Percentiles rank a stretch among this genome's conserved stretches.
Conservation (phyloP, 2,113 vertebrate genomes). For the Tinamus guttatus region DNA sequence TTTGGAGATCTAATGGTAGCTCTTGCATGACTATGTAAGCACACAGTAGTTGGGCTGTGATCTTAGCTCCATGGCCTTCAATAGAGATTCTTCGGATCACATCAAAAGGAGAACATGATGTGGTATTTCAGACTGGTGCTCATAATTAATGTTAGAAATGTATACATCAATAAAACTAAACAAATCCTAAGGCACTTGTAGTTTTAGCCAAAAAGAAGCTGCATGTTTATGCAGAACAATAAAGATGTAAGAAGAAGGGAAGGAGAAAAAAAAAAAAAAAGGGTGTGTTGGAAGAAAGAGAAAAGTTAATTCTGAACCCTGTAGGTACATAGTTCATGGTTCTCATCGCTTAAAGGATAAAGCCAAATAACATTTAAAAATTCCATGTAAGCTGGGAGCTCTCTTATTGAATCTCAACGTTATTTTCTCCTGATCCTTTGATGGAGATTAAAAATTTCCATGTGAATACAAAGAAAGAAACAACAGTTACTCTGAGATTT, state of each 20-base stretch:
- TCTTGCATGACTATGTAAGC: neutral
- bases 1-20: neutral
- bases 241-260: constrained; percentile 46
- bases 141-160: constrained; percentile 49
- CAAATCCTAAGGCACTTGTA: constrained; percentile 16
- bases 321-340: constrained; percentile 76
- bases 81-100: constrained; percentile 36
- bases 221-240: constrained; percentile 66
- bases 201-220: constrained; percentile 39
- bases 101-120: constrained; percentile 35
- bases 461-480: constrained; percentile 93
- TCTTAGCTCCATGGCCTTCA: neutral
- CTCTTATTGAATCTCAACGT: constrained; percentile 79
- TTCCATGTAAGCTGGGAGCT: constrained; percentile 80
- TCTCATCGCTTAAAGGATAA: constrained; percentile 80
- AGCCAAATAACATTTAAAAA: constrained; percentile 80
- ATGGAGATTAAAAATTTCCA: constrained; percentile 96
- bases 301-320: constrained; percentile 77
- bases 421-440: constrained; percentile 82
- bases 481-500: constrained; percentile 89
- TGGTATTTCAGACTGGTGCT: constrained; percentile 16
- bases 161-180: constrained; percentile 51
- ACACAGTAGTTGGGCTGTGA: neutral
- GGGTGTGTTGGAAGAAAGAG: constrained; percentile 60
- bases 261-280: neutral